Evolutionary conservation across 2,888 invertebrate genomes (phyloP).

Genomic region (Aleiodes testaceus): DNA sequence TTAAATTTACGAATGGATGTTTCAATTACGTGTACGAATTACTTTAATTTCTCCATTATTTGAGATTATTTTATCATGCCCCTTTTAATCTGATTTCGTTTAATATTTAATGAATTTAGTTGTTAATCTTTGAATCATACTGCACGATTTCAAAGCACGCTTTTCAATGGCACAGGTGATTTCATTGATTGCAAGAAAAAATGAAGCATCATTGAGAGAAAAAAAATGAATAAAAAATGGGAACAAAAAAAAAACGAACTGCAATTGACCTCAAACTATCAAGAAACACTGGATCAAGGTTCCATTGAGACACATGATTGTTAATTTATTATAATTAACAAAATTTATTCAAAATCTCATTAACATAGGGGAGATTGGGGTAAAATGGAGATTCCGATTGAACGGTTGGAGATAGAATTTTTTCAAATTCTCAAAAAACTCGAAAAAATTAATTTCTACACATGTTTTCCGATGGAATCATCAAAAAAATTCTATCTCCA

Average conservation of each 20-base stretch:
- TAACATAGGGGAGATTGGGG: too few relatives aligned
- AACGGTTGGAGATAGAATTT: too few relatives aligned
- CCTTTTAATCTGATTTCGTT: background rate
- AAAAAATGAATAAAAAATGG: background rate
- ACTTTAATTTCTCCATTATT: conserved; percentile 38
- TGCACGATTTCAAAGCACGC: conserved; percentile 45
- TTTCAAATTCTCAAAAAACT: too few relatives aligned
- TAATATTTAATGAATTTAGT: background rate
- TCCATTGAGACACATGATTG: background rate
- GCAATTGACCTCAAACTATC: too few relatives aligned
- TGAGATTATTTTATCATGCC: too few relatives aligned
- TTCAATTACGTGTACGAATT: conserved; percentile 34
- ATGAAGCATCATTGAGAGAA: background rate
- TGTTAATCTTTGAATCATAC: background rate
- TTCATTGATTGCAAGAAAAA: conserved; percentile 6
- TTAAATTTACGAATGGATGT: conserved; percentile 46
- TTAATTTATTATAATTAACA: conserved; percentile 11
- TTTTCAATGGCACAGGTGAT: conserved; percentile 37
- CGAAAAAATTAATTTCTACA: too few relatives aligned
- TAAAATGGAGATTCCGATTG: too few relatives aligned
- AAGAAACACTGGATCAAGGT: too few relatives aligned
- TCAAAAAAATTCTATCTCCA: too few relatives aligned
- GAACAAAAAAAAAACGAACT: too few relatives aligned
- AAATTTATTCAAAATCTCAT: too few relatives aligned
- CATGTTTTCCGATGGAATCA: too few relatives aligned